Evolutionary conservation across 2,888 invertebrate species (phyloP), one percentile per base, ranked within the genome.

Genomic region (Parnassius mnemosyne): DNA sequence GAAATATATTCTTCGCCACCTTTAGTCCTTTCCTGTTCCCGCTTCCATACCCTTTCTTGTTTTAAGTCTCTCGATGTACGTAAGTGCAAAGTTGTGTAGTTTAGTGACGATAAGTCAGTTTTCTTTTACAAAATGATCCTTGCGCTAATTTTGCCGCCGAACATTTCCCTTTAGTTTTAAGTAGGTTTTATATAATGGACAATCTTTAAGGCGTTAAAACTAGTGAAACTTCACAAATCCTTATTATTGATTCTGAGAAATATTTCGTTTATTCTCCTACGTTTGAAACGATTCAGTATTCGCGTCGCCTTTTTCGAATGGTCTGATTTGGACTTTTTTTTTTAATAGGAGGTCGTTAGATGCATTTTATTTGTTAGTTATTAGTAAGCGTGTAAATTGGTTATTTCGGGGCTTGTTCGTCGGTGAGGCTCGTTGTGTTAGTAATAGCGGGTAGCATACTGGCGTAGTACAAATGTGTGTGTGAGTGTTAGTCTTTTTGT

Each of bases 391-490:
- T 76, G 78, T 75, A 71, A 71, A 75, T 78, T 71, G 71, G 71
- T 75, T 69, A 65, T 60, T 49, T 56, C 72, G 71, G 80, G 85
- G 79, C 78, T 75, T 81, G 86, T 80, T 78, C 78, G 77, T 69
- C 76, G 79, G 81, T 68, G 80, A 74, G 60, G 70, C 72, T 77
- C 71, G 70, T 68, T 66, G 69, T 66, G 68, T 71, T 79, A 79
- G 74, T 68, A 57, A 69, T 84, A 85, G 84, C 84, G 83, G 85
- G 83, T 83, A 84, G 83, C 84, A 84, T 85, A 86, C 88, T 88
- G 88, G 82, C 85, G 85, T 87, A 89, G 89, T 89, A 88, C 89
- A 89, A 89, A 89, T 85, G 84, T 80, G 71, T 78, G 85, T 81
- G 81, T 85, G 87, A 74, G 69, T 81, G 80, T 78, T 69, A 71